Base-by-base conservation (phyloP, 2,888 invertebrate genomes). In the Heterodera filipjevi region DNA sequence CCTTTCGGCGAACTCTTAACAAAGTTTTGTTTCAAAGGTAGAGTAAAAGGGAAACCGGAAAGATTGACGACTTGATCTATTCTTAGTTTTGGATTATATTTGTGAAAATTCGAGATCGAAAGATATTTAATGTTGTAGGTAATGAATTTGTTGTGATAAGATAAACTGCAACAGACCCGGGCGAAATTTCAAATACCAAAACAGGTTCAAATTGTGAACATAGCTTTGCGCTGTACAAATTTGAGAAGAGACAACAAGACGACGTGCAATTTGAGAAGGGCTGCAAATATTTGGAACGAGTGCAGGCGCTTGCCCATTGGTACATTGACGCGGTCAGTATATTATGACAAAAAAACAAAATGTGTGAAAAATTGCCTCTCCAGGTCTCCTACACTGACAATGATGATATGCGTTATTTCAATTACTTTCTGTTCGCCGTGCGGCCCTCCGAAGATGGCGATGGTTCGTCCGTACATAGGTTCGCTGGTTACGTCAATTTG, bases 321-420 rank as follows among this genome's bases (percentile, higher is more conserved):
- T 98, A 93, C 90, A 95, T 99, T 84, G 98, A 99, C 92, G 96
- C 95, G 22, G 96, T 96, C 0, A 94, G 66, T 76, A 3, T 19
- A 8, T 32, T 75, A 70, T 71, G 6, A 71, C 46, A 8, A 8
- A 72, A 72, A 44, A 35, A 22, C 0, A 32, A 72, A 35, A n/a
- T n/a, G n/a, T n/a, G n/a, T 19, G 22, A 59, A 53, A 27, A 1
- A 3, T 33, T 16, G 22, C 32, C 35, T 33, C 35, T 33, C 0
- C 14, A 75, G 75, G 75, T 76, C 49, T 71, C 94, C 53, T 96
- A 93, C 88, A 95, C 99, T 84, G 96, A 97, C 90, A 92, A 93
- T 5, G 94, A 95, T 89, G 98, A 99, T 91, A 93, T 94, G 22
- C 93, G 93, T 85, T 99, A 98, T 97, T 92, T 93, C 78, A 84